phyloP scores from a whole-genome alignment of 2,888 invertebrate species.

The Harpalus rufipes region DNA sequence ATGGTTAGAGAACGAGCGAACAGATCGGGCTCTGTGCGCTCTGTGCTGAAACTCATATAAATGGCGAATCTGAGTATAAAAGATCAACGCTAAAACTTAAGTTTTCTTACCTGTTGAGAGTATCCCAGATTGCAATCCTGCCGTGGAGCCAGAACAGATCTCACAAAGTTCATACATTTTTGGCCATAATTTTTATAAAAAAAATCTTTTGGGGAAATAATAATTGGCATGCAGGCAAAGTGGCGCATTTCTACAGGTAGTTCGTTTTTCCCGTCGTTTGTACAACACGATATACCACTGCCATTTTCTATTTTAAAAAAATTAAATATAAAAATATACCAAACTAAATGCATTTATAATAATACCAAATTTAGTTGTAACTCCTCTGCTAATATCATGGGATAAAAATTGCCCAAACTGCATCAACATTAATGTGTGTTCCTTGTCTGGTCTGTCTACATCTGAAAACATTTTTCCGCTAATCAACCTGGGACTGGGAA shows the following conservation, averaged over 20 bases:
- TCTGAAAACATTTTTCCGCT: conserved; percentile 83
- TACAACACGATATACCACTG: conserved; percentile 86
- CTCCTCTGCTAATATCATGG: conserved; percentile 87
- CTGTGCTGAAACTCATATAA: too few species aligned
- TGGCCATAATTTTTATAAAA: conserved; percentile 81
- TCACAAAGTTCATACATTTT: conserved; percentile 86
- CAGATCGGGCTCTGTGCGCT: too few species aligned
- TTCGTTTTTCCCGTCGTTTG: conserved; percentile 79
- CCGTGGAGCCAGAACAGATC: conserved; percentile 83
- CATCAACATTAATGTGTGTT: conserved; percentile 85
- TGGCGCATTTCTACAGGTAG: conserved; percentile 80
- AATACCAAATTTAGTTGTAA: conserved; percentile 84
- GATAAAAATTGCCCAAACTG: conserved; percentile 90
- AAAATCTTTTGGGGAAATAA: conserved; percentile 80
- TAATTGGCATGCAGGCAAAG: conserved; percentile 85
- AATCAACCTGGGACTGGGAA: conserved; percentile 84
- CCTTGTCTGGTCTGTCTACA: conserved; percentile 80
- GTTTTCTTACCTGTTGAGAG: conserved; percentile 82
- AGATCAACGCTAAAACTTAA: too few species aligned
- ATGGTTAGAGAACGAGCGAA: too few species aligned
- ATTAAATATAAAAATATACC: too few species aligned
- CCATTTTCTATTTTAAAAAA: conserved; percentile 79
- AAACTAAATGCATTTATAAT: background rate
- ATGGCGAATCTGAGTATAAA: too few species aligned
- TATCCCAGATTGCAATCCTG: conserved; percentile 85